Percentiles rank a stretch among this genome's conserved stretches.
Conservation (phyloP, 2,888 invertebrate genomes). For the Celastrina argiolus region DNA sequence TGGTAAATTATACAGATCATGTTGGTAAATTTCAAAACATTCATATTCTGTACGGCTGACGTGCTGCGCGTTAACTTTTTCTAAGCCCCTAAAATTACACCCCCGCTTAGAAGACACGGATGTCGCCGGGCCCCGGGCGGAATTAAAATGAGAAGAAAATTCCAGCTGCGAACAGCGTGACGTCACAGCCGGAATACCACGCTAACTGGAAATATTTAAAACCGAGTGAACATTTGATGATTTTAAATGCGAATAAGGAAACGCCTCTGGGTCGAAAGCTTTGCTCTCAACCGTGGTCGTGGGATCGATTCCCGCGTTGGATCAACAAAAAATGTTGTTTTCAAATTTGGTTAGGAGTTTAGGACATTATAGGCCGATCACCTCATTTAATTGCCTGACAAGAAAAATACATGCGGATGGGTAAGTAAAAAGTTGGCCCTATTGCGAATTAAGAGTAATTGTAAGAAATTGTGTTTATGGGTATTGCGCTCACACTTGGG, state of each 20-base stretch:
- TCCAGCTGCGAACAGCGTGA: slow-evolving; percentile 28
- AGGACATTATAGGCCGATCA: too few species aligned
- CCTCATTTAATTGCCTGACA: too few species aligned
- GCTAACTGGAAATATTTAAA: slow-evolving; percentile 4
- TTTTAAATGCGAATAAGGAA: background rate
- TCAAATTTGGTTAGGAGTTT: too few species aligned
- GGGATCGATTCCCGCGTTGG: too few species aligned
- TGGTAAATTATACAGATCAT: background rate
- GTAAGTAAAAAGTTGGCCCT: too few species aligned
- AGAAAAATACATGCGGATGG: too few species aligned
- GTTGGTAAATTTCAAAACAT: background rate
- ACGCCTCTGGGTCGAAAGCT: too few species aligned
- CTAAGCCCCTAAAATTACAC: slow-evolving; percentile 34
- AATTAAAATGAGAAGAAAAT: slow-evolving; percentile 30
- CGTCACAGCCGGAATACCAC: background rate
- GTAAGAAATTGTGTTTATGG: too few species aligned
- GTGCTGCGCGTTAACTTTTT: slow-evolving; percentile 25
- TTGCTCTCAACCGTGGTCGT: too few species aligned
- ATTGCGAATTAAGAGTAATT: too few species aligned
- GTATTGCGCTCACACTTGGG: too few species aligned
- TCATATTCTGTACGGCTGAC: slow-evolving; percentile 15
- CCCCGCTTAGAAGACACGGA: slow-evolving; percentile 30
- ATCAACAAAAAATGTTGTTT: too few species aligned
- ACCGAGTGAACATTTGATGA: background rate
- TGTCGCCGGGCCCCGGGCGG: slow-evolving; percentile 33